Evolutionary conservation across 2,888 invertebrate genomes (phyloP).

Genomic region (Abrostola triplasia): DNA sequence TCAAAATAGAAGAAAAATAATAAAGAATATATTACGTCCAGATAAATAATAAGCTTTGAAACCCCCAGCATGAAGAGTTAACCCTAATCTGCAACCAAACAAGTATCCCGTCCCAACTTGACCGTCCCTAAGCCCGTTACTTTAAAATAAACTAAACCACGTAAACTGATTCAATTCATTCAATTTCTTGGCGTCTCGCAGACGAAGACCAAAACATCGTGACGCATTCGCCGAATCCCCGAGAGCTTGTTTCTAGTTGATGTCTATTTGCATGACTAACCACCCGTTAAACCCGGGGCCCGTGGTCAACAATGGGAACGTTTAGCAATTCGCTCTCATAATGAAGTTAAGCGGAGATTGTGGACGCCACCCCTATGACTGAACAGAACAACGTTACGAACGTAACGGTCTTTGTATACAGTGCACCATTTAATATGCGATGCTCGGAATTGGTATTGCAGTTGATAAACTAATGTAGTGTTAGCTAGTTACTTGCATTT

Average conservation of each 20-base stretch:
- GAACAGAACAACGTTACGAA: constrained; percentile 62
- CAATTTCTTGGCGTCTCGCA: constrained; percentile 48
- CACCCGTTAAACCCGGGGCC: constrained; percentile 70
- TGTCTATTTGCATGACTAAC: constrained; percentile 84
- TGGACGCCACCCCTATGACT: constrained; percentile 69
- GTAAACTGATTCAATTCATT: constrained; percentile 37
- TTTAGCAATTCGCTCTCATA: constrained; percentile 85
- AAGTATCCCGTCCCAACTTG: constrained; percentile 1
- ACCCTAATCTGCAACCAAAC: background rate
- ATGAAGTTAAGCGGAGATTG: constrained; percentile 86
- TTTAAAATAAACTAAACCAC: constrained; percentile 40
- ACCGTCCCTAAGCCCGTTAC: constrained; percentile 27
- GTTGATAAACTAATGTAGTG: constrained; percentile 16
- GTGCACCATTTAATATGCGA: constrained; percentile 40
- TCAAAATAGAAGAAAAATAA: too few relatives aligned
- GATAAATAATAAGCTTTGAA: background rate
- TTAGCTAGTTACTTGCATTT: background rate
- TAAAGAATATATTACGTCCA: background rate
- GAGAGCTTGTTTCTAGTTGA: constrained; percentile 72
- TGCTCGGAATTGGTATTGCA: constrained; percentile 31
- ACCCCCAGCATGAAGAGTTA: background rate
- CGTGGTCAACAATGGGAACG: constrained; percentile 83
- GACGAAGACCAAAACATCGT: constrained; percentile 55
- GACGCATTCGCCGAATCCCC: constrained; percentile 63
- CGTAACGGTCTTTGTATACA: constrained; percentile 61